Base-by-base conservation (phyloP, 2,888 invertebrate genomes). In the Drosophila meridiana region DNA sequence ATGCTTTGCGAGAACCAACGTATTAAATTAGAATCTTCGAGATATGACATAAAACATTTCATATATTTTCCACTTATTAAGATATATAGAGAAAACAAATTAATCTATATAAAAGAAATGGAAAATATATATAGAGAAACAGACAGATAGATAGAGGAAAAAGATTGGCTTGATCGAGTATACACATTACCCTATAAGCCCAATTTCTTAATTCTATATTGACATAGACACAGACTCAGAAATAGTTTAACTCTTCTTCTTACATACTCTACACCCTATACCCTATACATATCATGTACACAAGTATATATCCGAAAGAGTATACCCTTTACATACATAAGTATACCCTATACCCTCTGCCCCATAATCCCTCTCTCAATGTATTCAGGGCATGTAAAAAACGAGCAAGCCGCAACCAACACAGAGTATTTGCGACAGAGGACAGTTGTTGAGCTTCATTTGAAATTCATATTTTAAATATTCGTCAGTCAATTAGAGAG, bases 391-490 rank as follows among this genome's bases (percentile, higher is more conserved):
- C 11, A 52, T 50, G 0, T 4, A 11, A 11, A 45, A 26, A 42
- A 42, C n/a, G 26, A 45, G 20, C 20, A 20, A 1, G 20, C 20
- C 20, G 20, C 20, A 8, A 0, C 5, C 5, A 32, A 2, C 14
- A 48, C 32, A 32, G 30, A 30, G 48, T 7, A 48, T 48, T 4
- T 8, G 30, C 7, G 8, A 32, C 50, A 11, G 50, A 11, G 50
- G 32, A 32, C 50, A 34, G 50, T 34, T n/a, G 75, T 55, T 78
- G 61, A 78, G 78, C 77, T 80, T 89, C 80, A 89, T 87, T 87
- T 85, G 86, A 85, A 85, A 85, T 89, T 85, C 86, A 85, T 87
- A 89, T 85, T 89, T 85, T 57, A 85, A 85, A 87, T 82, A 89
- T 85, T 89, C 90, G 88, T 82, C 90, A 85, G 85, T 85, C 85